Percentiles rank a stretch among this genome's conserved stretches.
phyloP scores from a whole-genome alignment of 2,797 vertebrate genomes.

The Enteromius mattozi region DNA sequence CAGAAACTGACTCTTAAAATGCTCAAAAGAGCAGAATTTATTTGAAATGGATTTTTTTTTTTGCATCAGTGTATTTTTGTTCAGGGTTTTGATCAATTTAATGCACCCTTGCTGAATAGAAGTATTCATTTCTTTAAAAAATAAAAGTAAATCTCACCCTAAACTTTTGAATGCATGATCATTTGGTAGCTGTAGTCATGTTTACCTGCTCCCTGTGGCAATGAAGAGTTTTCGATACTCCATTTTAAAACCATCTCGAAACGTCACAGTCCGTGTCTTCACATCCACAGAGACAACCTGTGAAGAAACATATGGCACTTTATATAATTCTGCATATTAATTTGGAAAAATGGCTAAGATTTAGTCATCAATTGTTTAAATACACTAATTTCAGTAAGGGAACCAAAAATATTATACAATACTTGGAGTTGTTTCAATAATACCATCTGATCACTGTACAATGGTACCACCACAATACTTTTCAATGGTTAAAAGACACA shows the following conservation, averaged over 20 bases:
- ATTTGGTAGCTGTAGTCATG: neutral
- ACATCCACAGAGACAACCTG: conserved; percentile 90
- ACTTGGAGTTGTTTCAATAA: neutral
- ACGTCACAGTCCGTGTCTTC: conserved; percentile 87
- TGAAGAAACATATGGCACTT: conserved; percentile 52
- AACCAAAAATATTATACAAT: neutral
- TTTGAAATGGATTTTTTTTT: neutral
- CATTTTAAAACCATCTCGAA: conserved; percentile 94
- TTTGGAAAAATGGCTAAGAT: neutral
- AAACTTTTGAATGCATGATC: neutral
- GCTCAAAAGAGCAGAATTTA: neutral
- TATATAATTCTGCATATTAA: neutral
- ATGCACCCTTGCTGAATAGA: neutral
- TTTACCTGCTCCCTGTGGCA: conserved; percentile 92
- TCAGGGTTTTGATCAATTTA: neutral
- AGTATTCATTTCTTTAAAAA: neutral
- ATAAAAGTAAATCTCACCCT: neutral
- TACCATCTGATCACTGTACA: neutral
- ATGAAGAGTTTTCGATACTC: conserved; percentile 96
- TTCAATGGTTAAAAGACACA: neutral
- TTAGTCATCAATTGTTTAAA: neutral
- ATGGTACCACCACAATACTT: neutral
- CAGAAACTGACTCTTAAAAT: neutral
- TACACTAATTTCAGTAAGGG: neutral
- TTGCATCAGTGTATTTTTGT: neutral